phyloP scores from a whole-genome alignment of 2,797 vertebrate genomes.

The Alcedo quadribrachys region DNA sequence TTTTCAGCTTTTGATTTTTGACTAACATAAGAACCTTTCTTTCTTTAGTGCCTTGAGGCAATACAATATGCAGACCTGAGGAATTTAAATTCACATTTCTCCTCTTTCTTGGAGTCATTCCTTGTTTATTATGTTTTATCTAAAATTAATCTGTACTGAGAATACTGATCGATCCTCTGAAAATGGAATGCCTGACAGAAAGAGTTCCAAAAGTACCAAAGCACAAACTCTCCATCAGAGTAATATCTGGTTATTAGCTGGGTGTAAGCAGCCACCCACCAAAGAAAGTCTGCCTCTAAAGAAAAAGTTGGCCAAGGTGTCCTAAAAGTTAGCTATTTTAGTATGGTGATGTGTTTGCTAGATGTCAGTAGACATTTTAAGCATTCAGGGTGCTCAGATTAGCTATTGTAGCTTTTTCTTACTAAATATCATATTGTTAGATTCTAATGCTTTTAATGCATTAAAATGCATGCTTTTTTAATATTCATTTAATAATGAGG shows the following conservation, averaged over 20 bases:
- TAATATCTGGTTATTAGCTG: background rate
- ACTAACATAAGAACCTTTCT: background rate
- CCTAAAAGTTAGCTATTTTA: background rate
- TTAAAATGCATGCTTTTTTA: background rate
- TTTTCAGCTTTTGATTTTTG: background rate
- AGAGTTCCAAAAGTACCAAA: background rate
- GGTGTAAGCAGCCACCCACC: background rate
- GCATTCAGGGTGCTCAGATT: background rate
- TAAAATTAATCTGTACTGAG: background rate
- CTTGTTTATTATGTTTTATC: background rate
- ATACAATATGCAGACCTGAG: background rate
- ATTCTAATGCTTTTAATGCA: background rate
- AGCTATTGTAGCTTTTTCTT: background rate
- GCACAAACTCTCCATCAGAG: background rate
- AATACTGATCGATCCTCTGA: background rate
- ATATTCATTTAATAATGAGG: background rate
- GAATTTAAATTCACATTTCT: background rate
- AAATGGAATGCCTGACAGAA: background rate
- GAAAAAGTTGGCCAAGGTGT: background rate
- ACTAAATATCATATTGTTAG: background rate
- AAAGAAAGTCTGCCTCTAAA: background rate
- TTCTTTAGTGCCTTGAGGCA: background rate
- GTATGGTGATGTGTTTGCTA: background rate
- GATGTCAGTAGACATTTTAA: background rate
- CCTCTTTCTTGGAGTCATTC: background rate